Base-by-base conservation (phyloP, 2,888 invertebrate species). In the Pteria penguin region DNA sequence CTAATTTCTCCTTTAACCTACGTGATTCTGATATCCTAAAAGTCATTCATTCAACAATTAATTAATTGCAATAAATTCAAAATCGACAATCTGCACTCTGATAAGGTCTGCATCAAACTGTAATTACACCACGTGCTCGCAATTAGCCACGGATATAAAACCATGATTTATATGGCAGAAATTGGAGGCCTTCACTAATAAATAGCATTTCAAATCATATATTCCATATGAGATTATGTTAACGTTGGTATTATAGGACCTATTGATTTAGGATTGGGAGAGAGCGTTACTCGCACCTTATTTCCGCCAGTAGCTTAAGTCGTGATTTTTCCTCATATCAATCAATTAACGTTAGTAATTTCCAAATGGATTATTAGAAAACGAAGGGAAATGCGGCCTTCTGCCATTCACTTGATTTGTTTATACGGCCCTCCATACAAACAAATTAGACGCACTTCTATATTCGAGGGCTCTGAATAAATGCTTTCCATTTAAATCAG, bases 361-460 rank as follows among this genome's bases (percentile, higher is more conserved):
- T 77, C 63, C 68, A 65, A 70, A 73, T 60, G 73, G 72, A 73
- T 77, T 77, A 77, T 73, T 73, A 73, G 63, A 66, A 58, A 69
- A 58, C 31, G 54, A 65, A 61, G 58, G 76, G 76, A 77, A 73
- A 73, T 65, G 55, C 36, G 65, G 33, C 52, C 65, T 77, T 72
- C 76, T 72, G 62, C 72, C 69, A 67, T 77, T 72, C 72, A 69
- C 60, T 73, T 52, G 70, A 70, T 77, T 77, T 72, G 72, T 77
- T 77, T 69, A 77, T 73, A 72, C 70, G 76, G 65, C 73, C 70
- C 65, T 72, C 70, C 76, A 63, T 77, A 77, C 69, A 72, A 77
- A 77, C 76, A 77, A 77, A 77, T 77, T 77, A 77, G 73, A 69
- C 65, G 73, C 76, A 77, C 76, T 77, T 77, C 76, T 77, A 32